Conservation (phyloP, 2,888 invertebrate species). For the Adelphocoris suturalis region DNA sequence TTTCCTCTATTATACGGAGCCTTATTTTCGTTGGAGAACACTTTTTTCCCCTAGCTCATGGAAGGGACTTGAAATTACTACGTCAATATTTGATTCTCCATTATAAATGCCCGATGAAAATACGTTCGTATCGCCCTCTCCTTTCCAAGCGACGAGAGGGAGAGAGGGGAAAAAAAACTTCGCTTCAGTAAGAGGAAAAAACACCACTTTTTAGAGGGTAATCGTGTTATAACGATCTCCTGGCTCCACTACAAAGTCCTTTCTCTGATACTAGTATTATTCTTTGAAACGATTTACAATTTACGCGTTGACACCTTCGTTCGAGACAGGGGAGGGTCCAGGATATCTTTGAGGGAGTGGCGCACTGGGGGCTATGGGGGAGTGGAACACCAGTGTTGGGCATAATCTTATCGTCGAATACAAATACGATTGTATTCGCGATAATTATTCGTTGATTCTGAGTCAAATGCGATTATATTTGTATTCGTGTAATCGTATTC, state of each 20-base stretch:
- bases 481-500: too few species aligned
- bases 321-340: too few species aligned
- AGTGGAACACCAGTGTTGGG: too few species aligned
- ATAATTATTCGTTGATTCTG: too few species aligned
- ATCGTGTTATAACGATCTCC: conserved; percentile 7
- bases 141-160: too few species aligned
- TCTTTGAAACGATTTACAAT: background rate
- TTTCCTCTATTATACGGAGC: background rate
- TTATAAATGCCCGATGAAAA: conserved; percentile 39
- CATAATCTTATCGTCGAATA: too few species aligned
- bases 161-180: background rate
- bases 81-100: conserved; percentile 32
- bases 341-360: too few species aligned
- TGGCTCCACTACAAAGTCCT: background rate
- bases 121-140: background rate
- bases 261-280: background rate
- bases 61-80: conserved; percentile 40
- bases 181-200: background rate
- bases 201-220: background rate
- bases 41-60: background rate
- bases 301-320: background rate
- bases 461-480: too few species aligned
- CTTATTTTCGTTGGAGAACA: conserved; percentile 7
- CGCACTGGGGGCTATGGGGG: too few species aligned
- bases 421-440: too few species aligned